phyloP scores from a whole-genome alignment of 2,797 vertebrate genomes.

The Micromesistius poutassou region DNA sequence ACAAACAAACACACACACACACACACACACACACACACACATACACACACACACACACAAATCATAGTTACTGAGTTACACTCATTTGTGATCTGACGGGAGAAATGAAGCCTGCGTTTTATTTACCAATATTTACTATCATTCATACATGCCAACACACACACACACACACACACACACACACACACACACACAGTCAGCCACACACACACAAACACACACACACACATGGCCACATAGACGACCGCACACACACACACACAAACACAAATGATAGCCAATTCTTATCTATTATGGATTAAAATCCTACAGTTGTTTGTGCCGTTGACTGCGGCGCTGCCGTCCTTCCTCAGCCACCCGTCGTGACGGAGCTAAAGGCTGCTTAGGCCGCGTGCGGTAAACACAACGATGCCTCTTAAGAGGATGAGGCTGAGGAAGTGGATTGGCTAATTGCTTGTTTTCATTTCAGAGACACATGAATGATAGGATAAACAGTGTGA shows the following conservation, averaged over 20 bases:
- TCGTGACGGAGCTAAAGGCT: too few relatives aligned
- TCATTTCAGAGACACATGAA: not conserved
- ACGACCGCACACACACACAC: slow-evolving; percentile 28
- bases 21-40: too few relatives aligned
- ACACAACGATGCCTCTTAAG: too few relatives aligned
- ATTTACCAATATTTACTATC: not conserved
- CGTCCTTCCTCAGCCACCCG: too few relatives aligned
- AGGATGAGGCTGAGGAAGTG: too few relatives aligned
- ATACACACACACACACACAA: too few relatives aligned
- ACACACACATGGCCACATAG: slow-evolving; percentile 28
- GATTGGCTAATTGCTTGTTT: too few relatives aligned
- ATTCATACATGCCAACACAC: not conserved
- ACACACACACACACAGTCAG: slow-evolving; percentile 9
- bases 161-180: slow-evolving; percentile 4
- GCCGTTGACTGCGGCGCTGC: too few relatives aligned
- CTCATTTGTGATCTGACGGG: not conserved
- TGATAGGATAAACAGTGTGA: too few relatives aligned
- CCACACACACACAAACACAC: not conserved
- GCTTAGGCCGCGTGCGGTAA: not conserved
- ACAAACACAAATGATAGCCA: too few relatives aligned
- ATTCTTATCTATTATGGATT: not conserved
- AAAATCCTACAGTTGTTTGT: not conserved
- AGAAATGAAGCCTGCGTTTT: not conserved
- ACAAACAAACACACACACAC: too few relatives aligned
- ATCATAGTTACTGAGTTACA: not conserved